Percentiles rank a stretch among this genome's conserved stretches.
Evolutionary conservation across 2,113 vertebrate species (phyloP).

Genomic region (Prochilodus magdalenae): DNA sequence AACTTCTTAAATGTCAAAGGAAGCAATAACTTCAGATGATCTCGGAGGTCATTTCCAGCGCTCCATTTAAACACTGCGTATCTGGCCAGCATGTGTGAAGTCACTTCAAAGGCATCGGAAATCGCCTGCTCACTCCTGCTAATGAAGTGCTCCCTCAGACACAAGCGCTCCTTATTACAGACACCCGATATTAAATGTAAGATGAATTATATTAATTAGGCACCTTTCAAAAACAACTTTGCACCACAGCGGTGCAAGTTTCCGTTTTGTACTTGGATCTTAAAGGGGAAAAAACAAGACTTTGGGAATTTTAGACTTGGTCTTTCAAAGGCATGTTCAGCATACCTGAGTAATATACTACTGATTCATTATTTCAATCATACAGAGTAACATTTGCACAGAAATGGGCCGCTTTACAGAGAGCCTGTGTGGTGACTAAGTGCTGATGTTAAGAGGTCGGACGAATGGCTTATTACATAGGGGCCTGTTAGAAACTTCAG

Average conservation of each 20-base stretch:
- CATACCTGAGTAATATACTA: neutral
- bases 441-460: neutral
- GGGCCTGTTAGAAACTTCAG: neutral
- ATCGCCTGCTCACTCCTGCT: conserved; percentile 64
- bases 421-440: neutral
- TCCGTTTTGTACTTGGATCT: neutral
- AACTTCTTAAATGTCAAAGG: conserved; percentile 75
- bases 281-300: neutral
- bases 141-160: conserved; percentile 73
- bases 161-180: conserved; percentile 73
- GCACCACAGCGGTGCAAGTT: neutral
- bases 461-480: neutral
- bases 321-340: neutral
- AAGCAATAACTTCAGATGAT: conserved; percentile 73
- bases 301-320: neutral
- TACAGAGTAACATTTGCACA: neutral
- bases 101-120: conserved; percentile 78
- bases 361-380: neutral
- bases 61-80: conserved; percentile 75
- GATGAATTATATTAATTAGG: conserved; percentile 70
- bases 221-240: conserved; percentile 37
- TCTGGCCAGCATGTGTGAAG: conserved; percentile 74
- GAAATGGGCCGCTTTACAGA: neutral
- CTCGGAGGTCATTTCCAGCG: conserved; percentile 63
- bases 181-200: conserved; percentile 73